Evolutionary conservation across 2,113 vertebrate genomes (phyloP).

Genomic region (Collichthys lucidus): DNA sequence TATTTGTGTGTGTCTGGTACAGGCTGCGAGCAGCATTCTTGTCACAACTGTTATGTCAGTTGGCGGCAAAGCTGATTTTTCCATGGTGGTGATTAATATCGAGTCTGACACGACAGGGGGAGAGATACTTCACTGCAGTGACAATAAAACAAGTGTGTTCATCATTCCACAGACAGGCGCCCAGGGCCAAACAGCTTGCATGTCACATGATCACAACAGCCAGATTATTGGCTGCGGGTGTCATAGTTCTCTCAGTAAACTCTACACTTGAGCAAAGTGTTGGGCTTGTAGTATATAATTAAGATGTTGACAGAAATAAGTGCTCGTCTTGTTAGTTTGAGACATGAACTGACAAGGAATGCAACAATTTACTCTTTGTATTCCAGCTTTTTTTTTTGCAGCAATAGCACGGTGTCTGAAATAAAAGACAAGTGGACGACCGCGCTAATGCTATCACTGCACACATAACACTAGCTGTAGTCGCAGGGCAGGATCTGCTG

Average conservation of each 20-base stretch:
- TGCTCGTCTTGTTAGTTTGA: conserved; percentile 38
- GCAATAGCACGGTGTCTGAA: neutral
- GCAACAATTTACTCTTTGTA: conserved; percentile 63
- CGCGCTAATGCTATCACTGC: neutral
- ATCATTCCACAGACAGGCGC: conserved; percentile 48
- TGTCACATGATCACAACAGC: conserved; percentile 62
- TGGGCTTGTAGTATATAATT: conserved; percentile 51
- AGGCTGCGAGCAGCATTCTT: conserved; percentile 24
- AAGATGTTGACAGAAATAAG: conserved; percentile 55
- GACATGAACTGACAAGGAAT: conserved; percentile 52
- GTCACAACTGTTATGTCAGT: conserved; percentile 50
- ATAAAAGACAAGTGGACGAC: conserved; percentile 7
- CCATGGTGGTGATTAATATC: conserved; percentile 61
- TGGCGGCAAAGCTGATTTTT: conserved; percentile 52
- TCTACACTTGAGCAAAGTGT: conserved; percentile 44
- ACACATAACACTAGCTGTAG: conserved; percentile 15
- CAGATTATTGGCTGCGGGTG: conserved; percentile 51
- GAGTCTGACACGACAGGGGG: conserved; percentile 50
- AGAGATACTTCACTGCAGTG: conserved; percentile 40
- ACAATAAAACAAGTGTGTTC: conserved; percentile 69
- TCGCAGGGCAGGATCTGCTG: conserved; percentile 34
- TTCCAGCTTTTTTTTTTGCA: conserved; percentile 4
- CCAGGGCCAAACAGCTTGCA: conserved; percentile 55
- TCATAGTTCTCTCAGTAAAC: conserved; percentile 48
- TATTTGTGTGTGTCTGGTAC: neutral